phyloP scores from a whole-genome alignment of 1,140 invertebrate genomes.

The Tetragonula clypearis region DNA sequence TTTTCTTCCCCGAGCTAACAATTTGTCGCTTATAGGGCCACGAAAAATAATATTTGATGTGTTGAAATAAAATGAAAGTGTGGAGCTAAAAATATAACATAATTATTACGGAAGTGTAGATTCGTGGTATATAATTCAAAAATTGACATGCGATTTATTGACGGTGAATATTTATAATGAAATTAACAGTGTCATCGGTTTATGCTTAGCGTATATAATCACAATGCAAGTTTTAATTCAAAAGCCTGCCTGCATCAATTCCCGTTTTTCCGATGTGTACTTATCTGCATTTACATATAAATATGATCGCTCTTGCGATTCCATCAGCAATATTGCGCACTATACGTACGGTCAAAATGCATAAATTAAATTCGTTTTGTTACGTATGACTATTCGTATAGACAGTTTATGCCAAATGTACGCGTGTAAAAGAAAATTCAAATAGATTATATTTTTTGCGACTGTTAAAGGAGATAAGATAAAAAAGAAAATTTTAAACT shows the following conservation, averaged over 20 bases:
- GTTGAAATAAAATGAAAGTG: background rate
- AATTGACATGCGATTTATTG: background rate
- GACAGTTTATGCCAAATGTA: conserved; percentile 1
- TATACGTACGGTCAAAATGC: conserved; percentile 50
- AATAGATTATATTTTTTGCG: background rate
- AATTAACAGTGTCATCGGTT: conserved; percentile 25
- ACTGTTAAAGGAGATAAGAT: background rate
- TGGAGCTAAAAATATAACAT: background rate
- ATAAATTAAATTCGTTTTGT: conserved; percentile 59
- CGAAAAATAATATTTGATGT: background rate
- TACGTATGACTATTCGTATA: conserved; percentile 21
- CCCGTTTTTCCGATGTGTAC: conserved; percentile 24
- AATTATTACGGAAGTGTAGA: background rate
- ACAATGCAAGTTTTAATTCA: conserved; percentile 38
- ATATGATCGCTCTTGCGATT: conserved; percentile 52
- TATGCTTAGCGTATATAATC: conserved; percentile 21
- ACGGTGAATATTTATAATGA: conserved; percentile 39
- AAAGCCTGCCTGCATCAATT: conserved; percentile 19
- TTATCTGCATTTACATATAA: conserved; percentile 62
- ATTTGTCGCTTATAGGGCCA: background rate
- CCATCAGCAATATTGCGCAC: conserved; percentile 46
- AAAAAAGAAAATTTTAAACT: background rate
- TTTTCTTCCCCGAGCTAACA: conserved; percentile 13
- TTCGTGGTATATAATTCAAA: background rate
- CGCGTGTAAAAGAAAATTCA: background rate